phyloP scores from a whole-genome alignment of 2,113 vertebrate genomes.

The Cygnus buccinator region DNA sequence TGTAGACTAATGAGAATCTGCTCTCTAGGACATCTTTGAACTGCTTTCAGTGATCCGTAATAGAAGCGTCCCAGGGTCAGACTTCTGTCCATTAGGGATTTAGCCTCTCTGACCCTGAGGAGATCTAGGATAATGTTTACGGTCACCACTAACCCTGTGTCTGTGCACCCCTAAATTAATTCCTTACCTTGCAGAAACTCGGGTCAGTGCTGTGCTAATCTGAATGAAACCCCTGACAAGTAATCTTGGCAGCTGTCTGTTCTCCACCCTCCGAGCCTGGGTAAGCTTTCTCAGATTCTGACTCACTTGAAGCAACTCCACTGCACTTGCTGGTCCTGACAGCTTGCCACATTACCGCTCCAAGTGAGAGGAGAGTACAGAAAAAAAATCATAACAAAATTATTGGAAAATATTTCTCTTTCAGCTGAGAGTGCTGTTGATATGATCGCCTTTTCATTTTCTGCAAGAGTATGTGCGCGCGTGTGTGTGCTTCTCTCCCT shows the following conservation, averaged over 20 bases:
- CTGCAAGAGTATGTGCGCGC: background rate
- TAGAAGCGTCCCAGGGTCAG: background rate
- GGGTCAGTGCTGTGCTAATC: background rate
- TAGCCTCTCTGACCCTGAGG: background rate
- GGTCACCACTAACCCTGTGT: background rate
- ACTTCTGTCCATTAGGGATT: background rate
- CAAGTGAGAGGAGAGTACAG: background rate
- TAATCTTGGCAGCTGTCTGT: background rate
- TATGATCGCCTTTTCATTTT: slow-evolving; percentile 37
- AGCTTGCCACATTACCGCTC: slow-evolving; percentile 49
- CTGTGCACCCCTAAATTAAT: background rate
- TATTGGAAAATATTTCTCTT: slow-evolving; percentile 67
- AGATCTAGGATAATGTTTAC: background rate
- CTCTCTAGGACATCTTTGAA: background rate
- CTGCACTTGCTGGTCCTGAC: slow-evolving; percentile 26
- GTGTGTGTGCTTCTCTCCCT: background rate
- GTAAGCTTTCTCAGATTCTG: slow-evolving; percentile 25
- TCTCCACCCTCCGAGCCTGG: background rate
- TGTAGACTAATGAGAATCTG: background rate
- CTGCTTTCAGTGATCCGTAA: background rate
- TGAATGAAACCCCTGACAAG: background rate
- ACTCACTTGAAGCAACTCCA: slow-evolving; percentile 19
- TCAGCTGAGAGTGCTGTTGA: slow-evolving; percentile 52
- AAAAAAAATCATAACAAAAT: slow-evolving; percentile 26
- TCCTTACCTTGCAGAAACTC: background rate